These are phyloP conservation scores for Perccottus glenii DNA, from an alignment of 2,113 vertebrate species.

Conservation along the genomic window DNA sequence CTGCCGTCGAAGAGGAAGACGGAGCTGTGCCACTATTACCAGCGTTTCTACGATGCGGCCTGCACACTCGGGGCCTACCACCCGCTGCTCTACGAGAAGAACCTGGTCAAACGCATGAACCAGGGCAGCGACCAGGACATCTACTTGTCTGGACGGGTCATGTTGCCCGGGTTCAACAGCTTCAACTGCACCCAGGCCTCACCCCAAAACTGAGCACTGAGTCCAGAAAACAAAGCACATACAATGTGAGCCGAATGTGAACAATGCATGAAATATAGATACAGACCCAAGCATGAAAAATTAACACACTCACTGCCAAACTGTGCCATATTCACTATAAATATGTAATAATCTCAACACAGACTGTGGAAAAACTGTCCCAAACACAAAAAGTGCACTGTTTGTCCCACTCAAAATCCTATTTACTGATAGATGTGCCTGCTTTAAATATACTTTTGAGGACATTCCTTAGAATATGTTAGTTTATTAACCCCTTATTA, in stretches of 20 bases:
- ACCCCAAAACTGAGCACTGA: constrained; percentile 6
- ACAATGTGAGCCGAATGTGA: constrained; percentile 2
- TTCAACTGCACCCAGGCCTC: constrained; percentile 73
- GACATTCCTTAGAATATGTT: background rate
- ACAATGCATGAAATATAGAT: constrained; percentile 41
- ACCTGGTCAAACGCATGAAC: constrained; percentile 83
- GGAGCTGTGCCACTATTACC: constrained; percentile 83
- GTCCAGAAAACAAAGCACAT: background rate
- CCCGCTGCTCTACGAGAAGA: constrained; percentile 84
- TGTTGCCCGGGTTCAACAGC: constrained; percentile 73
- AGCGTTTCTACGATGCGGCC: constrained; percentile 78
- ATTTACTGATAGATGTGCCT: constrained; percentile 19
- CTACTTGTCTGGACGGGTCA: constrained; percentile 73
- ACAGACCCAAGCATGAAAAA: constrained; percentile 35
- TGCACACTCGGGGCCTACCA: constrained; percentile 84
- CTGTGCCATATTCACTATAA: constrained; percentile 2
- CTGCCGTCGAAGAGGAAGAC: constrained; percentile 81
- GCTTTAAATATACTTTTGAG: constrained; percentile 4
- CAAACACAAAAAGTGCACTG: background rate
- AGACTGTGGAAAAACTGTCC: background rate
- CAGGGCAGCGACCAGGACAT: constrained; percentile 73
- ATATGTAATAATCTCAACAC: background rate
- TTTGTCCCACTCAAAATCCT: background rate
- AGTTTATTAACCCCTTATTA: background rate
- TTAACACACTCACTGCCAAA: constrained; percentile 21